Percentiles rank a stretch among this genome's conserved stretches.
phyloP scores from a whole-genome alignment of 1,140 invertebrate species.

The Drosophila triauraria region DNA sequence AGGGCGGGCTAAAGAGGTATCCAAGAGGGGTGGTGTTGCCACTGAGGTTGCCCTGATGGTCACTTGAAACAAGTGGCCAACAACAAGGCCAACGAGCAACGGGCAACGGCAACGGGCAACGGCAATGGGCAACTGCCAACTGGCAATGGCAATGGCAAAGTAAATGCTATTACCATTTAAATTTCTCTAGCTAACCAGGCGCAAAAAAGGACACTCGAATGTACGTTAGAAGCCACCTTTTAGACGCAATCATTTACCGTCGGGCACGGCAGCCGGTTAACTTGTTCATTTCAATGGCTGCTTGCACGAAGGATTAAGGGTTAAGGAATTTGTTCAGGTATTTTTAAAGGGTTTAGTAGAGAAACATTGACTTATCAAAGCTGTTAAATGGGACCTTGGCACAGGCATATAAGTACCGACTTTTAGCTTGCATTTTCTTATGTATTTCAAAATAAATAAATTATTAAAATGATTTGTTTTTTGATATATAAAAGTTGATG shows the following conservation, averaged over 20 bases:
- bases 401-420: no score
- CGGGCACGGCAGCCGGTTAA: not conserved
- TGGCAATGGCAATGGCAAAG: slow-evolving; percentile 60
- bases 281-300: slow-evolving; percentile 8
- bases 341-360: not conserved
- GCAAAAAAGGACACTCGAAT: slow-evolving; percentile 68
- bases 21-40: not conserved
- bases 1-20: not conserved
- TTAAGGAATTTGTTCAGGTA: slow-evolving; percentile 9
- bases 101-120: not conserved
- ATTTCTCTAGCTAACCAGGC: slow-evolving; percentile 73
- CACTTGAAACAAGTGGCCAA: slow-evolving; percentile 66
- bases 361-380: not conserved
- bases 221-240: slow-evolving; percentile 55
- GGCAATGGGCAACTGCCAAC: slow-evolving; percentile 16
- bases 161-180: slow-evolving; percentile 75
- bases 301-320: slow-evolving; percentile 9
- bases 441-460: no score
- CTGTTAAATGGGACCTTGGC: not conserved
- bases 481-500: no score
- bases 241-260: slow-evolving; percentile 56
- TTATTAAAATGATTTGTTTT: no score
- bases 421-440: no score
- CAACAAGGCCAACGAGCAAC: slow-evolving; percentile 36
- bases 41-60: slow-evolving; percentile 47